phyloP scores from a whole-genome alignment of 2,113 vertebrate species.

The Addax nasomaculatus region DNA sequence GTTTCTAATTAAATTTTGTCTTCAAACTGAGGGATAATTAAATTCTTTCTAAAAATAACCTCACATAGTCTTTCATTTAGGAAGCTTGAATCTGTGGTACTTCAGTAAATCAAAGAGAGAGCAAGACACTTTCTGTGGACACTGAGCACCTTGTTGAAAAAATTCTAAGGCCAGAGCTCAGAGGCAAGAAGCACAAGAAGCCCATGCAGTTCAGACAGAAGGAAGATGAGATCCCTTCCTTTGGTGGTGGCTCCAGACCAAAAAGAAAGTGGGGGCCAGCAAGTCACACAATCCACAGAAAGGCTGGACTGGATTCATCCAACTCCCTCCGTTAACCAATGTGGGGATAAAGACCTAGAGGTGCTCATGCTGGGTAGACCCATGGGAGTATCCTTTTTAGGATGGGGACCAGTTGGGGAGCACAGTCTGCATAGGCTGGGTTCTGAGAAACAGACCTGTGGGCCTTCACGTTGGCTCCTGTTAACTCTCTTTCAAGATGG shows the following conservation, averaged over 20 bases:
- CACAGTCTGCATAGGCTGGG: not conserved
- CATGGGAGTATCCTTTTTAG: too few species aligned
- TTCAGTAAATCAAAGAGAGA: not conserved
- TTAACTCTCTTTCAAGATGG: not conserved
- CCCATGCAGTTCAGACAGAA: not conserved
- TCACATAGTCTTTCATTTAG: not conserved
- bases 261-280: not conserved
- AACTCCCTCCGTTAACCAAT: too few species aligned
- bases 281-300: not conserved
- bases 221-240: not conserved
- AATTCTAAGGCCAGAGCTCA: not conserved
- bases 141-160: not conserved
- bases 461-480: not conserved
- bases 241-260: not conserved
- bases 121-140: not conserved
- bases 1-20: not conserved
- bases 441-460: not conserved
- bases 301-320: not conserved
- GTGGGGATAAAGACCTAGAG: not conserved
- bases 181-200: not conserved
- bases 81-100: not conserved
- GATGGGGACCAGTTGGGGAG: not conserved
- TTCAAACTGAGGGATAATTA: not conserved
- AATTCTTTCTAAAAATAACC: not conserved
- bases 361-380: not conserved